Evolutionary conservation across 2,888 invertebrate genomes (phyloP).

Genomic region (Epinotia nisella): DNA sequence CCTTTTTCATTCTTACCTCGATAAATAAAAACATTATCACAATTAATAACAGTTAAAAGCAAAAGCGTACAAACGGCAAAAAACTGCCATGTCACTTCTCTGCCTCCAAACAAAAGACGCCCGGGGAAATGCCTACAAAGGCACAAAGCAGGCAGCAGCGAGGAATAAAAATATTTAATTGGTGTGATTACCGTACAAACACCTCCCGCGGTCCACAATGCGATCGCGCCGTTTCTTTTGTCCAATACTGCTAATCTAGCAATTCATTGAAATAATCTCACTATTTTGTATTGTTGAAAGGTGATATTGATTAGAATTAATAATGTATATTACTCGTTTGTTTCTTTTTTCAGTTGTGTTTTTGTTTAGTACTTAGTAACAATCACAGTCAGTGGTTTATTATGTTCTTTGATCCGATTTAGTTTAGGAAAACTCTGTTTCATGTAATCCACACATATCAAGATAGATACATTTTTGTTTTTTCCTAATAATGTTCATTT

Average conservation of each 20-base stretch:
- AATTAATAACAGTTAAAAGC: conserved; percentile 19
- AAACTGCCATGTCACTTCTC: conserved; percentile 47
- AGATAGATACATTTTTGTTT: too few relatives aligned
- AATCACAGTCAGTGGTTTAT: conserved; percentile 7
- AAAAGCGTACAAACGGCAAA: conserved; percentile 48
- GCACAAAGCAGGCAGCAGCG: conserved; percentile 57
- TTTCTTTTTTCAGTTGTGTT: conserved; percentile 6
- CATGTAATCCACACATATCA: background rate
- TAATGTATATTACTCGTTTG: conserved; percentile 28
- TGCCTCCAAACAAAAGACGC: conserved; percentile 67
- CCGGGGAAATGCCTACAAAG: conserved; percentile 70
- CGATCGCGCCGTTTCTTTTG: conserved; percentile 53
- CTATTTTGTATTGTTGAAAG: conserved; percentile 41
- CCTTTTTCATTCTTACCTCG: conserved; percentile 20
- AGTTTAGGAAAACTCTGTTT: background rate
- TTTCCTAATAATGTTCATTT: background rate
- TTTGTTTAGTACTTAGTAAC: conserved; percentile 5
- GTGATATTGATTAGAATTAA: conserved; percentile 38
- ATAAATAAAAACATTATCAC: conserved; percentile 1
- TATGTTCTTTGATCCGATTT: background rate
- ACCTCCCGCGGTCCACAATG: conserved; percentile 70
- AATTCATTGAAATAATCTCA: conserved; percentile 44
- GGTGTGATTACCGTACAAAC: conserved; percentile 79
- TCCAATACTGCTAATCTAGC: conserved; percentile 48
- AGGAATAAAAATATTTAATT: conserved; percentile 82